These are phyloP conservation scores for Orthonyx spaldingii DNA, from an alignment of 2,113 vertebrate genomes.

Conservation along the genomic window DNA sequence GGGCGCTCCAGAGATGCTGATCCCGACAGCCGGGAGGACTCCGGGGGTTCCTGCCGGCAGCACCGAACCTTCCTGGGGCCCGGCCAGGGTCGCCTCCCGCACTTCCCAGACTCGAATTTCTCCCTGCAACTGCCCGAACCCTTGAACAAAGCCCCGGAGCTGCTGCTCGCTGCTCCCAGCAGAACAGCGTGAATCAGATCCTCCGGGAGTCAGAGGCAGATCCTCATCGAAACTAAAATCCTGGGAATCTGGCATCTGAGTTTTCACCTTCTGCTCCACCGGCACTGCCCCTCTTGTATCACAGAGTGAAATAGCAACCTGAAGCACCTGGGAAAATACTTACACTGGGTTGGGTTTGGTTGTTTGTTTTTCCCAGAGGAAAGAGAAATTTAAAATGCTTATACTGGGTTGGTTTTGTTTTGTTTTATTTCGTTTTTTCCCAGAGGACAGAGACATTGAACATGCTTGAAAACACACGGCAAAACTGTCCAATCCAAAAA, in stretches of 20 bases:
- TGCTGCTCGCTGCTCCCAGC: not conserved
- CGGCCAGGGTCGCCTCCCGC: rapidly evolving
- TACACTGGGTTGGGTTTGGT: not conserved
- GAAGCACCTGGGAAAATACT: not conserved
- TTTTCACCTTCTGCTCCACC: not conserved
- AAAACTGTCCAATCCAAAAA: not conserved
- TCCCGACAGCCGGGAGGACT: not conserved
- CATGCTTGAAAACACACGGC: not conserved
- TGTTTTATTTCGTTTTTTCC: not conserved
- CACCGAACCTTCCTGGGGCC: not conserved
- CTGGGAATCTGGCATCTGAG: not conserved
- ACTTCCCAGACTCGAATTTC: not conserved
- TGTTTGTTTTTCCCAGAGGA: not conserved
- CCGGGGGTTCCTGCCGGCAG: not conserved
- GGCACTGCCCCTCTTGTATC: not conserved
- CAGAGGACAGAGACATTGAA: not conserved
- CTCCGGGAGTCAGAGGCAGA: rapidly evolving
- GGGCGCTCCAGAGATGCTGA: not conserved
- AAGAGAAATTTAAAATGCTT: not conserved
- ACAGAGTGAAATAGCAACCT: rapidly evolving
- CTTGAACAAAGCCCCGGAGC: too few relatives aligned
- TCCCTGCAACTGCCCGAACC: not conserved
- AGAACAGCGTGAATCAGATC: not conserved
- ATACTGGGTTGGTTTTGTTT: not conserved
- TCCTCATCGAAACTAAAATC: not conserved